Base-by-base conservation (phyloP, 1,140 invertebrate genomes). In the Drosophila nigrodunni region DNA sequence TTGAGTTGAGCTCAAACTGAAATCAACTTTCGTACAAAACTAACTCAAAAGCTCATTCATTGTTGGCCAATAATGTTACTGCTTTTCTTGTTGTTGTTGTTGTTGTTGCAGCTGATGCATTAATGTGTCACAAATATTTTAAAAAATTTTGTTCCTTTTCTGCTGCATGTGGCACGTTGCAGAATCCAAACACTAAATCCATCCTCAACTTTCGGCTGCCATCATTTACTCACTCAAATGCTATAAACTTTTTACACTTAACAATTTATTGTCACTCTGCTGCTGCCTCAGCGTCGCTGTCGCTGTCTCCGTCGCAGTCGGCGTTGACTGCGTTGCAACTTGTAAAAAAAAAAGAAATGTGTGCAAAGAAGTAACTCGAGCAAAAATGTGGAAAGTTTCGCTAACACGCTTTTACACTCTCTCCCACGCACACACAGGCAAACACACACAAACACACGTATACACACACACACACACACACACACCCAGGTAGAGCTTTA, bases 221-320 rank as follows among this genome's bases (percentile, higher is more conserved):
- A 80, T 77, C 72, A 77, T 68, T 82, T 77, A 82, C 77, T 88
- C 83, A 87, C 83, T 88, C 83, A 71, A 87, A 82, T 79, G 79
- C 55, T 80, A 75, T 80, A 83, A 88, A 88, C 80, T 87, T 88
- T 87, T 82, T 82, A 76, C 83, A 82, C 80, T 88, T 83, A 88
- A 88, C 83, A 87, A 87, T 87, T 87, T 87, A 87, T 87, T 87
- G 83, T 87, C 83, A 87, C 85, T 83, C 83, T 65, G 44, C 50
- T 74, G 39, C 41, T 49, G 59, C 62, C 25, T 49, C 41, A 35
- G 1, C 37, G 41, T 6, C 9, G 52, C 4, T 15, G 49, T 13
- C 37, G 47, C n/a, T 15, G 49, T 13, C 37, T 39, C n/a, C 35
- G 67, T n/a, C 5, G 35, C 6, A 43, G 25, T 39, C 13, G 37